Conservation (phyloP, 2,797 vertebrate species). For the Anguilla anguilla region DNA sequence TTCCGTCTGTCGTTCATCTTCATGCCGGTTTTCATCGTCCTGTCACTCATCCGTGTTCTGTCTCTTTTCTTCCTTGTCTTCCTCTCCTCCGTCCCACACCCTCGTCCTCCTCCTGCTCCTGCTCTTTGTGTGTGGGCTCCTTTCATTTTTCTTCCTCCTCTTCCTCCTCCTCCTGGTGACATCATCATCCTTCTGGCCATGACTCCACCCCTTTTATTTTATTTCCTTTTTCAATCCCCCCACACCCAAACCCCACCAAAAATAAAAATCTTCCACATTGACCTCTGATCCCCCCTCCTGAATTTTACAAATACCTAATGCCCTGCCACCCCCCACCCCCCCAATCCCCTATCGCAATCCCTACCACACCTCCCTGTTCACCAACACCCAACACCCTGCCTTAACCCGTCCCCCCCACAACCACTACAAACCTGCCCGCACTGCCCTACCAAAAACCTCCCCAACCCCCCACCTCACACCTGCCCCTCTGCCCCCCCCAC, state of each 20-base stretch:
- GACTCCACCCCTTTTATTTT: not conserved
- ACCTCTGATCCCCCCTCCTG: not conserved
- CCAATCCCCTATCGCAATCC: not conserved
- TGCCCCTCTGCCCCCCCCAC: not conserved
- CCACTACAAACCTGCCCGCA: conserved; percentile 61
- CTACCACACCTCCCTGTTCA: not conserved
- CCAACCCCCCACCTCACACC: not conserved
- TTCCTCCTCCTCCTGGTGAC: conserved; percentile 16
- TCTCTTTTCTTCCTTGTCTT: conserved; percentile 50
- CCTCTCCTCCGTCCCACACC: conserved; percentile 42
- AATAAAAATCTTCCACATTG: not conserved
- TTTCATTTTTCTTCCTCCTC: conserved; percentile 21
- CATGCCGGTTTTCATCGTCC: conserved; percentile 49
- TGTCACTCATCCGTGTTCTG: not conserved
- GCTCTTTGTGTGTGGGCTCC: conserved; percentile 37
- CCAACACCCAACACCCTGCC: not conserved
- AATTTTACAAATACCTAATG: not conserved
- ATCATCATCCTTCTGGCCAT: not conserved
- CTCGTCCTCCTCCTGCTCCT: conserved; percentile 37
- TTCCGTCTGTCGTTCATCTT: conserved; percentile 22
- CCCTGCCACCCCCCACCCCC: not conserved
- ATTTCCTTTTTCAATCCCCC: not conserved
- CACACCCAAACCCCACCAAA: not conserved
- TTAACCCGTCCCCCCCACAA: not conserved
- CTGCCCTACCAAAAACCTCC: not conserved